Base-by-base conservation (phyloP, 1,140 invertebrate species). In the Arctopsyche grandis region DNA sequence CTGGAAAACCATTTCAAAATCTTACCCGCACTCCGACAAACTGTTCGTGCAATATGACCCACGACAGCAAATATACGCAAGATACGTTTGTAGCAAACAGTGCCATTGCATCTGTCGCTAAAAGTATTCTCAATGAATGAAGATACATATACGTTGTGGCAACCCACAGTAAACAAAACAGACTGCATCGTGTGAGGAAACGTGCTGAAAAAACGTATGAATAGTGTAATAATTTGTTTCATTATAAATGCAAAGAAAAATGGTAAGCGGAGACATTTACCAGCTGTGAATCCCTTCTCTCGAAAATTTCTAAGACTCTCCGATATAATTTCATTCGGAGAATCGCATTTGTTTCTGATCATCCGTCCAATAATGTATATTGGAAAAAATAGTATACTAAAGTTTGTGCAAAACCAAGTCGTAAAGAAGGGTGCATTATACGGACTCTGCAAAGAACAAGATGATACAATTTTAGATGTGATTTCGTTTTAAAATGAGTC, bases 11-110 rank as follows among this genome's bases (percentile, higher is more conserved):
- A n/a, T 38, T 38, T 38, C 29, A 7, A 4, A 38, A 4, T 91
- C 93, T 94, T 88, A 99, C 97, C 89, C 97, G 90, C 14, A 98
- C 93, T 63, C 97, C 97, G 75, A 98, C 96, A 88, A 98, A 99
- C 85, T 98, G 96, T 84, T 98, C 95, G 85, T 98, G 97, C 52
- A 98, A 89, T 83, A 98, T 96, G 69, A 98, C 97, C 97, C 97
- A 98, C 0, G 96, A 98, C 1, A 99, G 89, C 9, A 98, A 89
- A 86, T 98, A 99, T 75, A 97, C 95, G 84, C 96, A 97, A 9
- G 95, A 94, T 4, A 98, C 96, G 83, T 97, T 97, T 19, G 96
- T 97, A 12, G 97, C 95, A 84, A 97, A 98, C 10, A 99, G 88
- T 0, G 96, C 94, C 89, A 98, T 94, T 3, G 96, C 96, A 85